phyloP scores from a whole-genome alignment of 2,797 vertebrate genomes.

The Eidolon dupreanum region DNA sequence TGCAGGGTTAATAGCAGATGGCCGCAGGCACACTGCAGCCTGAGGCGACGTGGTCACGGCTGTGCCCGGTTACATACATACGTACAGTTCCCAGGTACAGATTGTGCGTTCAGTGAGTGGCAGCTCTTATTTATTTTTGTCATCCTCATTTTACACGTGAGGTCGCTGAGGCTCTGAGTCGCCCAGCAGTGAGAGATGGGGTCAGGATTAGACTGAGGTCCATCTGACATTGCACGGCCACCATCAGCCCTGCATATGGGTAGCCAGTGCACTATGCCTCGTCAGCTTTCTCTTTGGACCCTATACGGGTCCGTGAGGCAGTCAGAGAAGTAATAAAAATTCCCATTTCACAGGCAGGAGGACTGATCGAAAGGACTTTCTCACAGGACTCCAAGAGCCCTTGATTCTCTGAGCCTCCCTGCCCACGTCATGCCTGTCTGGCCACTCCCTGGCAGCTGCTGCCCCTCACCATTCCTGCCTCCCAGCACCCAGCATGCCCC shows the following conservation, averaged over 20 bases:
- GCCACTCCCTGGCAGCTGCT: accelerated
- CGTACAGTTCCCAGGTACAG: accelerated
- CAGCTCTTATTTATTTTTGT: background rate
- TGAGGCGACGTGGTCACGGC: accelerated
- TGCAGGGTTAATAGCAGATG: accelerated
- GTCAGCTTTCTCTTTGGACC: background rate
- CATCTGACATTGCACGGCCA: accelerated
- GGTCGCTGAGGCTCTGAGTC: background rate
- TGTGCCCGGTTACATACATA: accelerated
- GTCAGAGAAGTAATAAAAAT: background rate
- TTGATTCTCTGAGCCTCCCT: background rate
- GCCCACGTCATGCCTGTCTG: accelerated
- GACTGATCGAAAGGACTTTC: background rate
- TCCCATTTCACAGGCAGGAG: background rate
- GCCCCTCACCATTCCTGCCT: background rate
- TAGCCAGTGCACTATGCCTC: accelerated
- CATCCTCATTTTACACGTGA: background rate
- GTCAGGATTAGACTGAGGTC: accelerated
- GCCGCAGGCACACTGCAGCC: background rate
- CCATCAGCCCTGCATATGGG: accelerated
- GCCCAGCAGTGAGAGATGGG: accelerated
- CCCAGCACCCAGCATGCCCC: no score
- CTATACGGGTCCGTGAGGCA: background rate
- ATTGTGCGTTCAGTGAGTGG: background rate
- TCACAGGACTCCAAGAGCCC: background rate